Evolutionary conservation across 2,888 invertebrate species (phyloP), one percentile per base, ranked within the genome.

Genomic region (Griposia aprilina): DNA sequence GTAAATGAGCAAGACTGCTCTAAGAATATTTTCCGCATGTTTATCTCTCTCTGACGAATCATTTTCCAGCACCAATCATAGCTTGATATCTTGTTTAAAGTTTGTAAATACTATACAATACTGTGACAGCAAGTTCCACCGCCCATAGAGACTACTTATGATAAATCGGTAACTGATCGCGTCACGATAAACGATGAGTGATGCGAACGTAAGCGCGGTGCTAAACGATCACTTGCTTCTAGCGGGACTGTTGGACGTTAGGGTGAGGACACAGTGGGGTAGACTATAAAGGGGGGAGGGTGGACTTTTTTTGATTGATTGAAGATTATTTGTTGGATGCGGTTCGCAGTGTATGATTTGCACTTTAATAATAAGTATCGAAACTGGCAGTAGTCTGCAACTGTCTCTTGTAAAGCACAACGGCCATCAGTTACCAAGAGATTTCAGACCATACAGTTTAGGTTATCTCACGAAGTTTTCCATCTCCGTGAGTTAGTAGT

Each of bases 91-190:
- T 17, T 23, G 23, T 30, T 57, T 7, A 50, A 10, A 20, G 11
- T 59, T 26, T 7, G 20, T 30, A 70, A 36, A 45, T 7, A 57
- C 30, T 23, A 26, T 26, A 11, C 20, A n/a, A 57, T 26, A 15
- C n/a, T n/a, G 23, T 52, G 65, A 78, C 52, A 68, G 48, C 13
- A 23, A 50, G 15, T 30, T 66, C 11, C 20, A 41, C 3, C 20
- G 15, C 26, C n/a, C 52, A 41, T 60, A 60, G 30, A 30, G 15
- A 30, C 55, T 59, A 48, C 69, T 26, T 77, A 50, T 45, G 30
- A 50, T 81, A 70, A 23, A 57, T 79, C 57, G 50, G 67, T 70
- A 71, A 84, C 60, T 23, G 55, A 80, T 80, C 41, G 57, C 45
- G 72, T 72, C 62, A 62, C 36, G 60, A 71, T 62, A 82, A 15